A percentile compares a stretch with the other conserved stretches of the same genome.
Conservation (phyloP, 1,140 invertebrate genomes). For the Bradysia coprophila region DNA sequence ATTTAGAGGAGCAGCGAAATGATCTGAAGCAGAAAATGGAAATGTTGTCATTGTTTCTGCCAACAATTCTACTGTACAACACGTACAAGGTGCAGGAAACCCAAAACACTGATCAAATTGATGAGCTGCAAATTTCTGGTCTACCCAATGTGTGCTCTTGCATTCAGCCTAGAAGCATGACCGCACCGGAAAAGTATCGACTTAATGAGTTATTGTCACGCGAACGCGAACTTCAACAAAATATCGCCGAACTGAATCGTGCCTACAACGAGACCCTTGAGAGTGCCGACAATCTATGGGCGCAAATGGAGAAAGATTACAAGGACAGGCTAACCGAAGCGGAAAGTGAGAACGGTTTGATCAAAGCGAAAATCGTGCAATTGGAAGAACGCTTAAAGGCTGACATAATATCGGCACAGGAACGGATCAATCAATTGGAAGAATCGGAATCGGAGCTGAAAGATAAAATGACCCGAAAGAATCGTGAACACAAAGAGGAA, state of each 20-base stretch:
- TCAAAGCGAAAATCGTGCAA: slow-evolving; percentile 18
- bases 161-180: neutral
- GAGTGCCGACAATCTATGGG: slow-evolving; percentile 53
- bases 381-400: slow-evolving; percentile 18
- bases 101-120: neutral
- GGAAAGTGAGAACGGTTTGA: slow-evolving; percentile 8
- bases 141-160: neutral
- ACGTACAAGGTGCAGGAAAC: slow-evolving; percentile 19
- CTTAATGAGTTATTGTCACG: slow-evolving; percentile 10
- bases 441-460: slow-evolving; percentile 29
- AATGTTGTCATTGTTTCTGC: slow-evolving; percentile 39
- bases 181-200: neutral
- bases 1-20: slow-evolving; percentile 33
- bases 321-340: slow-evolving; percentile 33
- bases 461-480: slow-evolving; percentile 27
- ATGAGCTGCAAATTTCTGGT: no score
- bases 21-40: slow-evolving; percentile 36
- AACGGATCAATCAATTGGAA: slow-evolving; percentile 27
- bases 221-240: slow-evolving; percentile 20
- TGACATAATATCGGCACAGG: slow-evolving; percentile 17
- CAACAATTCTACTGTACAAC: slow-evolving; percentile 41
- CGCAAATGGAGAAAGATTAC: slow-evolving; percentile 43
- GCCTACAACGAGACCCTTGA: slow-evolving; percentile 53
- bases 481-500: slow-evolving; percentile 27
- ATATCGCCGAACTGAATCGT: slow-evolving; percentile 40